phyloP scores from a whole-genome alignment of 2,888 invertebrate species.

The Nymphalis urticae region DNA sequence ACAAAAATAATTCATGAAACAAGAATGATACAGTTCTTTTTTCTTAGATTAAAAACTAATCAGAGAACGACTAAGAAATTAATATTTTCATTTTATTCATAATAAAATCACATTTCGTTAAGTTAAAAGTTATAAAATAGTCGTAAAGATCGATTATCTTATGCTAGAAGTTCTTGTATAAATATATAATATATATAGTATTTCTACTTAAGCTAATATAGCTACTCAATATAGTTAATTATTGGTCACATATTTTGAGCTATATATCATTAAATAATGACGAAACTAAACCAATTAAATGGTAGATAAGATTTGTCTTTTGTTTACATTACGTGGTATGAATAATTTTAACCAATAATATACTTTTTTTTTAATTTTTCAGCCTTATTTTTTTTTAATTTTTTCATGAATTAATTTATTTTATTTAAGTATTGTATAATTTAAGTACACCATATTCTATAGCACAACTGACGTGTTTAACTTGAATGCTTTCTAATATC shows the following conservation, averaged over 20 bases:
- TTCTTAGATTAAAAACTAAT: background rate
- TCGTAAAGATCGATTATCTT: background rate
- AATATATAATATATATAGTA: background rate
- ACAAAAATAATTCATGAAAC: too few species aligned
- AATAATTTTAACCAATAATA: too few species aligned
- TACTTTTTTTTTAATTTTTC: background rate
- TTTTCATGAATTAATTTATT: background rate
- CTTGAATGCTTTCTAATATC: too few species aligned
- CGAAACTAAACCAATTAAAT: background rate
- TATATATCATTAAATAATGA: background rate
- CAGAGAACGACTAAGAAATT: background rate
- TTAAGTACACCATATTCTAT: background rate
- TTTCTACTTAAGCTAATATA: background rate
- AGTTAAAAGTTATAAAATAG: background rate
- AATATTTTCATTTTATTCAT: background rate
- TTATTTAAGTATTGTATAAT: background rate
- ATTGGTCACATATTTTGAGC: slow-evolving; percentile 3
- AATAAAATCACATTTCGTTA: background rate
- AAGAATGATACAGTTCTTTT: background rate
- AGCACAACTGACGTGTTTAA: too few species aligned
- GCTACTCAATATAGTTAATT: background rate
- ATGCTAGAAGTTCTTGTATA: background rate
- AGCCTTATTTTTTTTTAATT: background rate
- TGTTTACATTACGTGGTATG: background rate
- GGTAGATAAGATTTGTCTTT: background rate